Conservation (phyloP, 2,113 vertebrate genomes). For the Antechinus flavipes region DNA sequence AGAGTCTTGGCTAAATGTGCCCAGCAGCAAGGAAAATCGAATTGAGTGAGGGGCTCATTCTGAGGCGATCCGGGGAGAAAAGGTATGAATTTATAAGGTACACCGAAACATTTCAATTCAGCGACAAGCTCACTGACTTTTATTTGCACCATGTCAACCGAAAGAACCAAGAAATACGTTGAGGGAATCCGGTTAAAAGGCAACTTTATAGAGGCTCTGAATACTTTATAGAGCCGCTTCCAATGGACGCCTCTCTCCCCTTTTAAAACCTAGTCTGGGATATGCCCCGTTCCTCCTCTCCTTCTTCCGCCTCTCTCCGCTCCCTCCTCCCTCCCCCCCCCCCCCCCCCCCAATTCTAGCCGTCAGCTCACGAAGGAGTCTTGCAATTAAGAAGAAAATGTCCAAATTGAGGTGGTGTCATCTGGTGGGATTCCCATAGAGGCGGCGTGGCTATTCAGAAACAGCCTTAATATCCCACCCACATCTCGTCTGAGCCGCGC, state of each 20-base stretch:
- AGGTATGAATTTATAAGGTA: slow-evolving; percentile 99
- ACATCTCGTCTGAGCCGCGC: slow-evolving; percentile 88
- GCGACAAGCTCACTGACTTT: slow-evolving; percentile 93
- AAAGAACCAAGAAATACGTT: slow-evolving; percentile 91
- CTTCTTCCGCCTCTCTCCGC: not conserved
- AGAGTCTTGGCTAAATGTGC: slow-evolving; percentile 95
- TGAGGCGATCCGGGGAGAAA: slow-evolving; percentile 93
- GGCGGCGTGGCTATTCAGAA: slow-evolving; percentile 93
- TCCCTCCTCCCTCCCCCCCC: too few species aligned
- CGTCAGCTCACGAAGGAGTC: slow-evolving; percentile 75
- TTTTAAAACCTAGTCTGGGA: slow-evolving; percentile 63
- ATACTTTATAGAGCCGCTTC: slow-evolving; percentile 89
- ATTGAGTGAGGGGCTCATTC: slow-evolving; percentile 94
- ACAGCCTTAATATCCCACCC: slow-evolving; percentile 95
- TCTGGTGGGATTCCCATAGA: slow-evolving; percentile 98
- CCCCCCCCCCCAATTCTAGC: slow-evolving; percentile 26
- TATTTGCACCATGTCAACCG: slow-evolving; percentile 95
- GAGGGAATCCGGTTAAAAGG: slow-evolving; percentile 89
- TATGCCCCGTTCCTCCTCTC: slow-evolving; percentile 15
- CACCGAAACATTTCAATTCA: slow-evolving; percentile 99
- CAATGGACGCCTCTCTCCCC: slow-evolving; percentile 71
- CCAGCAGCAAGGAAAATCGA: slow-evolving; percentile 98
- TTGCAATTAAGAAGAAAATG: slow-evolving; percentile 81
- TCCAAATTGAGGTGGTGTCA: slow-evolving; percentile 92
- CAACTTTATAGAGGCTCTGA: slow-evolving; percentile 91